Evolutionary conservation across 2,113 vertebrate species (phyloP).

Genomic region (Astatoreochromis straeleni): DNA sequence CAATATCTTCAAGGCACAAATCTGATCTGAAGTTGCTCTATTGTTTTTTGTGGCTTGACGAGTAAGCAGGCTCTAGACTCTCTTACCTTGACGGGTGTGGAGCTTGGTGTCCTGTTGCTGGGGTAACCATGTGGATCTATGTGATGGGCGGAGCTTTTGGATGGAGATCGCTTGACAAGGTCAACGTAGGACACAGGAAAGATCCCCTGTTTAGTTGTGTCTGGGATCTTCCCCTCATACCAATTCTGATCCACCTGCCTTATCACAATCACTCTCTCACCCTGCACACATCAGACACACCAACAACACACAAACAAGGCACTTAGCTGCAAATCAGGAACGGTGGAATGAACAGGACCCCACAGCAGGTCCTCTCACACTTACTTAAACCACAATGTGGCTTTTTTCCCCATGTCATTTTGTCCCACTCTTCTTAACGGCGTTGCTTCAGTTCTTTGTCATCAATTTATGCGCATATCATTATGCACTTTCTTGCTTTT

Average conservation of each 20-base stretch:
- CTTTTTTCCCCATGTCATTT: neutral
- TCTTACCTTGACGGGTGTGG: constrained; percentile 82
- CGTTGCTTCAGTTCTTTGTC: neutral
- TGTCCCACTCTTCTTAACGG: neutral
- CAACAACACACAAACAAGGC: neutral
- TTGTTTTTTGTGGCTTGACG: neutral
- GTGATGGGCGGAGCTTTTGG: constrained; percentile 78
- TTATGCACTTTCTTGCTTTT: neutral
- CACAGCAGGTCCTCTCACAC: neutral
- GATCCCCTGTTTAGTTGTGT: constrained; percentile 92
- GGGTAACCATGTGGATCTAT: constrained; percentile 80
- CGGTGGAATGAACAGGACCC: neutral
- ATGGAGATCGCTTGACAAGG: constrained; percentile 80
- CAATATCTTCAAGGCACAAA: neutral
- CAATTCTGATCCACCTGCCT: constrained; percentile 97
- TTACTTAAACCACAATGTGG: neutral
- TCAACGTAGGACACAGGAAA: constrained; percentile 96
- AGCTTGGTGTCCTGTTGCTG: constrained; percentile 77
- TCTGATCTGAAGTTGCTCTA: neutral
- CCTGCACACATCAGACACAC: constrained; percentile 68
- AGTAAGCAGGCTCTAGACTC: neutral
- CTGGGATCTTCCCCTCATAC: constrained; percentile 95
- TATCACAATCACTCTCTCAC: constrained; percentile 87
- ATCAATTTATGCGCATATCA: neutral
- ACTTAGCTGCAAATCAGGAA: neutral